Percentiles rank a stretch among this genome's conserved stretches.
Conservation (phyloP, 2,888 invertebrate genomes). For the Drosophila subsilvestris region DNA sequence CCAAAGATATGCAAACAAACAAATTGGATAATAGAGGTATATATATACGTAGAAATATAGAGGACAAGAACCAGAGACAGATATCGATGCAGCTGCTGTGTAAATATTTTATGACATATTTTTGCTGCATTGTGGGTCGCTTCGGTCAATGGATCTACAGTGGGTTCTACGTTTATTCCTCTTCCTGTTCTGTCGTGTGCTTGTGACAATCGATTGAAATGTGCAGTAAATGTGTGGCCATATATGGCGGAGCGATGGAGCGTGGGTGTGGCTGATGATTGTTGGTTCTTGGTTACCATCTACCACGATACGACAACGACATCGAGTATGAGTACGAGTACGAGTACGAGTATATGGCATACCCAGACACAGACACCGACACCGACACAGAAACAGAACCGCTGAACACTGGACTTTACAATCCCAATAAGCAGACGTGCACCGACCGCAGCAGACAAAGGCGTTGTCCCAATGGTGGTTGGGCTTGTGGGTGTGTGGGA, state of each 20-base stretch:
- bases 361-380: too few species aligned
- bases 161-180: background rate
- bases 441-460: conserved; percentile 52
- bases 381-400: background rate
- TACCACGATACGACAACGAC: too few species aligned
- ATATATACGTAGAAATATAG: too few species aligned
- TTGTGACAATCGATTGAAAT: conserved; percentile 53
- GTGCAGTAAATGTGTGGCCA: conserved; percentile 14
- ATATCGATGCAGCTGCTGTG: conserved; percentile 17
- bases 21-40: background rate
- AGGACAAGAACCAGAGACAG: conserved; percentile 19
- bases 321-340: too few species aligned
- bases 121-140: conserved; percentile 18
- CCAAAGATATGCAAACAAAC: background rate
- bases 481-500: conserved; percentile 6
- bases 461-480: conserved; percentile 40
- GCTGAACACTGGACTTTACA: conserved; percentile 18
- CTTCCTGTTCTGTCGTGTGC: conserved; percentile 18
- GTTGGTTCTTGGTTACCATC: background rate
- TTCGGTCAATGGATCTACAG: background rate
- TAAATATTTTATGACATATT: conserved; percentile 52
- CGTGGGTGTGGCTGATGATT: background rate
- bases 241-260: background rate
- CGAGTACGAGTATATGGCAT: too few species aligned
- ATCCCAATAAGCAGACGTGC: conserved; percentile 40